Evolutionary conservation across 2,888 invertebrate genomes (phyloP).

Genomic region (Sphinx pinastri): DNA sequence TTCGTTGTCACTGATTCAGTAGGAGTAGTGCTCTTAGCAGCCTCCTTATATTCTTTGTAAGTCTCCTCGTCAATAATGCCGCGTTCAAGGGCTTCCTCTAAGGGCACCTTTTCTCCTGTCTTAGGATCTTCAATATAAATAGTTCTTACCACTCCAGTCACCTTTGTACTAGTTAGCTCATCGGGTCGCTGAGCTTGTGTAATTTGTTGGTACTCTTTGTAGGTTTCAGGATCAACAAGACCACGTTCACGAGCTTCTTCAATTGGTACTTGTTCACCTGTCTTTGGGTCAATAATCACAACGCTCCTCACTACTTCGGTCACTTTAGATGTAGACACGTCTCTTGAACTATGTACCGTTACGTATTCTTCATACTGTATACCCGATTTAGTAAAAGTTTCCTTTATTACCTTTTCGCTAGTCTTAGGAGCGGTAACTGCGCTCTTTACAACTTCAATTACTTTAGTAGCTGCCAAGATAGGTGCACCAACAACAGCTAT

Average conservation of each 20-base stretch:
- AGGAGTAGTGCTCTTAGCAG: not conserved
- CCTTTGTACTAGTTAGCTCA: slow-evolving; percentile 37
- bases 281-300: slow-evolving; percentile 88
- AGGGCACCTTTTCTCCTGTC: slow-evolving; percentile 74
- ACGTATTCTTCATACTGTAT: slow-evolving; percentile 47
- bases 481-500: slow-evolving; percentile 90
- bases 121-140: slow-evolving; percentile 8
- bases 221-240: slow-evolving; percentile 11
- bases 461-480: slow-evolving; percentile 87
- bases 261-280: slow-evolving; percentile 88
- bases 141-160: slow-evolving; percentile 17
- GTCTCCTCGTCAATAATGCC: slow-evolving; percentile 18
- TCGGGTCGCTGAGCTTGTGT: slow-evolving; percentile 3
- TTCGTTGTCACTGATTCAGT: slow-evolving; percentile 34
- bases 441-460: slow-evolving; percentile 85
- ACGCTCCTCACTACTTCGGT: slow-evolving; percentile 85
- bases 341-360: slow-evolving; percentile 41
- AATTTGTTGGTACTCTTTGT: slow-evolving; percentile 17
- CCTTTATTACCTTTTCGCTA: slow-evolving; percentile 88
- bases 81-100: slow-evolving; percentile 35
- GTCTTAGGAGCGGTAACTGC: slow-evolving; percentile 88
- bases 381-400: slow-evolving; percentile 82
- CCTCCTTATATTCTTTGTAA: slow-evolving; percentile 1
- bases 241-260: slow-evolving; percentile 62
- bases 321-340: slow-evolving; percentile 86